Evolutionary conservation across 2,113 vertebrate species (phyloP).

Genomic region (Propithecus coquereli): DNA sequence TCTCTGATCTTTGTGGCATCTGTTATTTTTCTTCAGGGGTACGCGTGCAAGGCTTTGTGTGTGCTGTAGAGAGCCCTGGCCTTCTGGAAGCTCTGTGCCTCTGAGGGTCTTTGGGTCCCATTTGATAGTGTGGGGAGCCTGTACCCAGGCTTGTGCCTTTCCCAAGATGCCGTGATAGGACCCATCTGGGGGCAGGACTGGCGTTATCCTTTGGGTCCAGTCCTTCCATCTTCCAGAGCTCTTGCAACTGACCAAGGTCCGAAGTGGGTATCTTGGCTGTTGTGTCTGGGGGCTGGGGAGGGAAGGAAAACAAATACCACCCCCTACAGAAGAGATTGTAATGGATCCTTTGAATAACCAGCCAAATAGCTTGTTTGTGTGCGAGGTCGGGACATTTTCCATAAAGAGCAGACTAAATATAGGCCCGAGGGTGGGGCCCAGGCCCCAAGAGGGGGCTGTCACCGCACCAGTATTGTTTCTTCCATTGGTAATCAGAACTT

Average conservation of each 20-base stretch:
- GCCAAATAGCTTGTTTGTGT: slow-evolving; percentile 34
- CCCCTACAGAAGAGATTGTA: background rate
- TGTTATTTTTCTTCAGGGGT: background rate
- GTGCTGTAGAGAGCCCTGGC: background rate
- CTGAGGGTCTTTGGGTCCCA: background rate
- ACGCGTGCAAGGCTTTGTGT: background rate
- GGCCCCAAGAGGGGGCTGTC: background rate
- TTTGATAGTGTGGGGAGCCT: background rate
- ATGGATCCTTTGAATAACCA: slow-evolving; percentile 22
- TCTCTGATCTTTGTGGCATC: slow-evolving; percentile 26
- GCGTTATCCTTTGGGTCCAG: rapidly evolving
- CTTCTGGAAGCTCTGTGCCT: background rate
- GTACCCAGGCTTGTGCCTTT: background rate
- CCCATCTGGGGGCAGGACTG: background rate
- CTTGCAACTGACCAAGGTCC: background rate
- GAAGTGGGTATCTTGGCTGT: background rate
- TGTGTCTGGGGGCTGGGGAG: background rate
- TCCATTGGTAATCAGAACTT: background rate
- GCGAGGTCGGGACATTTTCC: slow-evolving; percentile 49
- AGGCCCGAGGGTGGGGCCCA: slow-evolving; percentile 44
- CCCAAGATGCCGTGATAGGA: too few relatives aligned
- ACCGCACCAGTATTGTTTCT: background rate
- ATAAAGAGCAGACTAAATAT: slow-evolving; percentile 54
- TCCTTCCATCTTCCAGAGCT: background rate
- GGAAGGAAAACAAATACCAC: background rate